Evolutionary conservation across 2,113 vertebrate species (phyloP), one percentile per base, ranked within the genome.

Genomic region (Prunella himalayana): DNA sequence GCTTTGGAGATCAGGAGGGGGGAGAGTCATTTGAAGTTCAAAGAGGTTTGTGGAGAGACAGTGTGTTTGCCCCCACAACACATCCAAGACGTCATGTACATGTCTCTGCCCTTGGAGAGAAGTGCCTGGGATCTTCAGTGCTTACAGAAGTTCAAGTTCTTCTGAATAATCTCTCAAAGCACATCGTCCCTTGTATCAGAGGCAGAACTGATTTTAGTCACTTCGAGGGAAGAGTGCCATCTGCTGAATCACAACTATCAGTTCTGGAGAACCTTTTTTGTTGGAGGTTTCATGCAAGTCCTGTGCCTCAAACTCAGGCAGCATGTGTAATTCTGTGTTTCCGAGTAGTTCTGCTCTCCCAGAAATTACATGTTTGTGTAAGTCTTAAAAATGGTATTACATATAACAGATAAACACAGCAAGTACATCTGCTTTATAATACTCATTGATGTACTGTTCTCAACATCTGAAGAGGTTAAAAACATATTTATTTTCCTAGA

Each of bases 191-290:
- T 33, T 21, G 17, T 31, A 20, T 50, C 30, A 30, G 20, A 70
- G 76, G 66, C 69, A 69, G 60, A 69, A 28, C 28, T 39, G 64
- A 59, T 88, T 95, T 79, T 6, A 56, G 86, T 47, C 92, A 75
- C 79, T 94, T 86, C 0, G 33, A 86, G 92, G 80, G 86, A 96
- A 97, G 95, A 96, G 53, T 97, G 96, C 96, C 96, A 96, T 90
- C 96, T 97, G 95, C 95, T 96, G 96, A 94, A 97, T 45, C 94
- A 84, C 69, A 80, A 5, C 68, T 71, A 92, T 54, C 72, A 42
- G 15, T 61, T 82, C 92, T 76, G 53, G 24, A 69, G 41, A 68
- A 72, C 37, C 31, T 53, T 78, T 39, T n/a, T 33, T 17, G 30
- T 41, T 80, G 63, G 63, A 73, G 45, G 39, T 56, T 91, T 86